Conservation (phyloP, 2,797 vertebrate species). For the Ciconia nigra region DNA sequence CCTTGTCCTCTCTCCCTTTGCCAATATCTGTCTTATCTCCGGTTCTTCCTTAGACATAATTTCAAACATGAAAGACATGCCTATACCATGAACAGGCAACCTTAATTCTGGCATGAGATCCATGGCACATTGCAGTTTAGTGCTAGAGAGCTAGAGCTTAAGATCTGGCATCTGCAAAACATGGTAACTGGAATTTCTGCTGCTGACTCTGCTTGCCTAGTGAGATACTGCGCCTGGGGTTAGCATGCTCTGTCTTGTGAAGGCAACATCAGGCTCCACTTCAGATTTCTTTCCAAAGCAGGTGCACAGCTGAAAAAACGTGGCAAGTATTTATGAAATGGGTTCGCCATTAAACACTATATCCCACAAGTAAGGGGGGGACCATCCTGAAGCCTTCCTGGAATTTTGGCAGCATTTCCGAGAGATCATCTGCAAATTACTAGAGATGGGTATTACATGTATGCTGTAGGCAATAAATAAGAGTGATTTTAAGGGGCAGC, state of each 20-base stretch:
- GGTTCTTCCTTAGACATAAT: conserved; percentile 12
- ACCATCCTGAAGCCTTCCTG: conserved; percentile 9
- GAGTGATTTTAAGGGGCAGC: not conserved
- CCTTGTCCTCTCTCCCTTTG: conserved; percentile 28
- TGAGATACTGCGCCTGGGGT: not conserved
- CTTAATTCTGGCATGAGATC: conserved; percentile 43
- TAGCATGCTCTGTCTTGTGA: not conserved
- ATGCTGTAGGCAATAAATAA: conserved; percentile 17
- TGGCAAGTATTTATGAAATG: conserved; percentile 40
- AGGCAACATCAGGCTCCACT: conserved; percentile 31
- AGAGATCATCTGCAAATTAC: conserved; percentile 28
- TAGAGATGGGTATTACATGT: not conserved
- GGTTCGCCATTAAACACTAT: not conserved
- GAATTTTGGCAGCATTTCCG: conserved; percentile 52
- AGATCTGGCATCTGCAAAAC: conserved; percentile 34
- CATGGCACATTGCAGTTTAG: not conserved
- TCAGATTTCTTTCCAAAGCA: conserved; percentile 61
- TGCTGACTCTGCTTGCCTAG: conserved; percentile 1
- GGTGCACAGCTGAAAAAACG: conserved; percentile 52
- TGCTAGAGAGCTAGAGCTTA: conserved; percentile 12
- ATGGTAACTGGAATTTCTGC: conserved; percentile 49
- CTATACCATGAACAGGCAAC: conserved; percentile 20
- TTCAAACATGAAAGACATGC: conserved; percentile 45
- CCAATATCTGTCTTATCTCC: conserved; percentile 38
- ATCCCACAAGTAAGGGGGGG: not conserved